Conservation (phyloP, 2,113 vertebrate species). For the Orcinus orca region DNA sequence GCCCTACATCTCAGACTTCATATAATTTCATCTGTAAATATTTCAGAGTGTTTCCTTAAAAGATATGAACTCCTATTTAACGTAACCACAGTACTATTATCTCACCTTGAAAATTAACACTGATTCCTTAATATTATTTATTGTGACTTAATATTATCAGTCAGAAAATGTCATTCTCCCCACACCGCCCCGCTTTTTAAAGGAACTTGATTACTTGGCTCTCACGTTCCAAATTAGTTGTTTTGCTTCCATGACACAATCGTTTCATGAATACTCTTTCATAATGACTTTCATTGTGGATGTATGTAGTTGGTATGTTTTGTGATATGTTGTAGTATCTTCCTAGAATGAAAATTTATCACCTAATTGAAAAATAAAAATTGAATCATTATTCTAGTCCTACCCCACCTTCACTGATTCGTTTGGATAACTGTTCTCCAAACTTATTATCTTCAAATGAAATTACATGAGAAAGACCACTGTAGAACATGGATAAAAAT, state of each 20-base stretch:
- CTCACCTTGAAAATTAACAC: background rate
- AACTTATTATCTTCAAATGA: background rate
- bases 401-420: background rate
- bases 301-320: background rate
- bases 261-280: background rate
- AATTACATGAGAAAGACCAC: background rate
- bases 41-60: background rate
- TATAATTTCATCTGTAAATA: background rate
- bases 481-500: background rate
- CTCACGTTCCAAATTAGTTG: background rate
- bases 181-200: background rate
- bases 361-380: conserved; percentile 7
- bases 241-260: background rate
- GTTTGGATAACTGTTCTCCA: conserved; percentile 17
- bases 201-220: background rate
- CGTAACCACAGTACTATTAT: background rate
- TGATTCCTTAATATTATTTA: background rate
- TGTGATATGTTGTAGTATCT: background rate
- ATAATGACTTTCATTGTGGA: background rate
- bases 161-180: background rate
- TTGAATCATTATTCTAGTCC: background rate
- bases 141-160: background rate
- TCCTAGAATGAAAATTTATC: background rate
- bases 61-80: background rate
- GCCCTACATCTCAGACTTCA: background rate